A percentile compares a stretch with the other conserved stretches of the same genome.
Conservation (phyloP, 2,888 invertebrate species). For the Erebia epiphron region DNA sequence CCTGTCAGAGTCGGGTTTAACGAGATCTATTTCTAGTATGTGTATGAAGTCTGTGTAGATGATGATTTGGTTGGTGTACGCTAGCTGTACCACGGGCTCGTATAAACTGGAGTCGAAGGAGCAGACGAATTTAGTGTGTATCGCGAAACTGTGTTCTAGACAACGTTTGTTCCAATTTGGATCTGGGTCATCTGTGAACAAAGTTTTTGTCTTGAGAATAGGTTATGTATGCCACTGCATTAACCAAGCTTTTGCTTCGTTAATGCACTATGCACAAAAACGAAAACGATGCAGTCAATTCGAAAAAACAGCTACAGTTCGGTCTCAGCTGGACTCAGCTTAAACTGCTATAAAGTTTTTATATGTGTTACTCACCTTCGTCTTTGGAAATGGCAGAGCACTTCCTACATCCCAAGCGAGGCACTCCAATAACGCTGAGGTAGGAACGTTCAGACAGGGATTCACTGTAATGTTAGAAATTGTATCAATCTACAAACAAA, state of each 20-base stretch:
- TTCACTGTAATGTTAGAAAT: constrained; percentile 55
- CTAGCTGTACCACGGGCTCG: constrained; percentile 86
- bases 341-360: neutral
- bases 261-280: no score
- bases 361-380: constrained; percentile 60
- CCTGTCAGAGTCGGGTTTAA: constrained; percentile 68
- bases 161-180: constrained; percentile 88
- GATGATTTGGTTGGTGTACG: constrained; percentile 88
- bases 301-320: no score
- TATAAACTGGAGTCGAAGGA: constrained; percentile 93
- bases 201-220: neutral
- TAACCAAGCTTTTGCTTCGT: no score
- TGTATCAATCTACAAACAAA: neutral
- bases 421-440: constrained; percentile 82
- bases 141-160: constrained; percentile 93
- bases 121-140: constrained; percentile 95
- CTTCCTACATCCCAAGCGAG: constrained; percentile 84
- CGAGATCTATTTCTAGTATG: constrained; percentile 86
- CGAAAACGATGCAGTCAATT: no score
- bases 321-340: no score
- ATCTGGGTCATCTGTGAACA: constrained; percentile 58
- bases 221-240: no score
- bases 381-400: constrained; percentile 80
- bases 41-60: constrained; percentile 94
- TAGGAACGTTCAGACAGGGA: constrained; percentile 78